A percentile compares a stretch with the other conserved stretches of the same genome.
Conservation (phyloP, 2,113 vertebrate species). For the Coreoperca whiteheadi region DNA sequence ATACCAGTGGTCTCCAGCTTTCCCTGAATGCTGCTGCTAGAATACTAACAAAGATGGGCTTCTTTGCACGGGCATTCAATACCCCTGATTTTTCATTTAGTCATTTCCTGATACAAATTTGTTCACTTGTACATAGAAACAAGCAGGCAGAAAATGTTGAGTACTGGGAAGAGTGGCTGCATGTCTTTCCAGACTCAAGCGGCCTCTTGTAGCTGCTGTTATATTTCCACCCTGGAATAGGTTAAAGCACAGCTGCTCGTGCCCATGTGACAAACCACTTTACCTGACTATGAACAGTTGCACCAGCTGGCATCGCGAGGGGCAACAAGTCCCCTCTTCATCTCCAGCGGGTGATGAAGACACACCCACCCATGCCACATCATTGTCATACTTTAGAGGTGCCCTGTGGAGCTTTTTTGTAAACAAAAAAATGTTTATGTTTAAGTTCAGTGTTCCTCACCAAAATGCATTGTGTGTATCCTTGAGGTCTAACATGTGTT, state of each 20-base stretch:
- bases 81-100: not conserved
- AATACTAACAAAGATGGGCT: not conserved
- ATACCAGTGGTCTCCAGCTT: slow-evolving; percentile 3
- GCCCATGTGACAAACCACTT: not conserved
- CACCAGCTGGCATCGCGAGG: not conserved
- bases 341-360: not conserved
- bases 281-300: not conserved
- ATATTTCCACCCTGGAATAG: not conserved
- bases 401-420: not conserved
- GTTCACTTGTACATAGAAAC: not conserved
- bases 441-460: not conserved
- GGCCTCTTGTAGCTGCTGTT: not conserved
- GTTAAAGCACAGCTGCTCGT: not conserved
- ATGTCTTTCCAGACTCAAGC: not conserved
- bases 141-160: not conserved
- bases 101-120: slow-evolving; percentile 14
- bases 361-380: not conserved
- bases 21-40: not conserved
- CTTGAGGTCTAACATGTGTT: not conserved
- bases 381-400: not conserved
- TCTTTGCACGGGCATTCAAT: not conserved
- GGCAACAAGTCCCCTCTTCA: not conserved
- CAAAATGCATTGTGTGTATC: not conserved
- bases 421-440: not conserved
- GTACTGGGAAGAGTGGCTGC: not conserved